Evolutionary conservation across 2,797 vertebrate species (phyloP).

Genomic region (Chaunax sp.): DNA sequence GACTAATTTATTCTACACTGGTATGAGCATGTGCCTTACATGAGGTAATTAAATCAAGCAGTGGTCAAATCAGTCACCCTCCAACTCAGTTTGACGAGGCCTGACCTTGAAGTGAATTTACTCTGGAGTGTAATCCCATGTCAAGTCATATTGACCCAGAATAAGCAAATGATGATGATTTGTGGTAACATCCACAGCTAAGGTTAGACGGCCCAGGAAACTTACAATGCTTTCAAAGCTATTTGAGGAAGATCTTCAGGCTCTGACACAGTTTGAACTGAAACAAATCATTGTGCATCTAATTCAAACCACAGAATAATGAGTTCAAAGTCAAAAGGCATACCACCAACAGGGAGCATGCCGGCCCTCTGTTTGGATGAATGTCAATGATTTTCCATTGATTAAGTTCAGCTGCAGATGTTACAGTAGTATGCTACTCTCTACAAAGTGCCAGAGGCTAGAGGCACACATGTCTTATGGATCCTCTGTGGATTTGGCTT

Average conservation of each 20-base stretch:
- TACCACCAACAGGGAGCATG: conserved; percentile 11
- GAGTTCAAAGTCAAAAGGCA: conserved; percentile 1
- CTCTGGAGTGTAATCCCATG: not conserved
- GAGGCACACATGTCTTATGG: conserved; percentile 27
- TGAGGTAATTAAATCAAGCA: not conserved
- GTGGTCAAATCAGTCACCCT: not conserved
- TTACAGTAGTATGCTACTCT: conserved; percentile 6
- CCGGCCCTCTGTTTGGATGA: conserved; percentile 12
- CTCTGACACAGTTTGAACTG: not conserved
- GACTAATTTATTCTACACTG: not conserved
- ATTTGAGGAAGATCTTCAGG: not conserved
- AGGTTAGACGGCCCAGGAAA: conserved; percentile 7
- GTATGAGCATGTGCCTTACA: not conserved
- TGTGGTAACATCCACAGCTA: not conserved
- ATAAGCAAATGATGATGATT: conserved; percentile 17
- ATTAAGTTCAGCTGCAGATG: conserved; percentile 30
- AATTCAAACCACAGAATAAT: not conserved
- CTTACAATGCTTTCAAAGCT: conserved; percentile 22
- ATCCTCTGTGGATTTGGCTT: conserved; percentile 32
- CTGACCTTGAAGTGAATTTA: conserved; percentile 8
- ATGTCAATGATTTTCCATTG: conserved; percentile 41
- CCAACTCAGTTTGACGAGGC: conserved; percentile 17
- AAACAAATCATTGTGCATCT: not conserved
- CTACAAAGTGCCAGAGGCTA: conserved; percentile 19
- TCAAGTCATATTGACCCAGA: conserved; percentile 16